Conservation (phyloP, 2,888 invertebrate genomes). For the Stramonita haemastoma region DNA sequence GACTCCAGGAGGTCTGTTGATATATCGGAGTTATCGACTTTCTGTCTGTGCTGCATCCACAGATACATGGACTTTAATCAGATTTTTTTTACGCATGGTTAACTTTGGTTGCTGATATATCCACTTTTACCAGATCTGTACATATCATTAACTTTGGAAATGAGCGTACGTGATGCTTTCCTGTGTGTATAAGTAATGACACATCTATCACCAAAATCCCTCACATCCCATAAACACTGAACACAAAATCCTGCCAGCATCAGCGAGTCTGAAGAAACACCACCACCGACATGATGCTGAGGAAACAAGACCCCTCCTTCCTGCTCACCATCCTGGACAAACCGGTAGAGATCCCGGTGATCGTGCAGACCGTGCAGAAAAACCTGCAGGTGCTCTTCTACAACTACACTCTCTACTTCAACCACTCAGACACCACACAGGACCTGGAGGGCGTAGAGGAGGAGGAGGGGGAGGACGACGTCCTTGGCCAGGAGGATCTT, state of each 20-base stretch:
- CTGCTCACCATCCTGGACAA: neutral
- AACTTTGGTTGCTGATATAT: too few relatives aligned
- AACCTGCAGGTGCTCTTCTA: neutral
- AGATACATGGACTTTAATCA: too few relatives aligned
- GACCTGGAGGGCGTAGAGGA: too few relatives aligned
- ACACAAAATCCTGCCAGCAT: neutral
- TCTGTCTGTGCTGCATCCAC: too few relatives aligned
- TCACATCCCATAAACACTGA: neutral
- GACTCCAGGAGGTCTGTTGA: too few relatives aligned
- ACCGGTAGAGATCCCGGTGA: neutral
- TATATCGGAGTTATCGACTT: too few relatives aligned
- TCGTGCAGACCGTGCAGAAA: constrained; percentile 21
- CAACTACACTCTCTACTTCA: constrained; percentile 22
- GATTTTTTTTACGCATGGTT: too few relatives aligned
- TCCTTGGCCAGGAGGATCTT: neutral
- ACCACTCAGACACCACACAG: neutral
- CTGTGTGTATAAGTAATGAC: too few relatives aligned
- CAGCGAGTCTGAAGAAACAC: neutral
- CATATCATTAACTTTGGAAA: too few relatives aligned
- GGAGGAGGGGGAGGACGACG: too few relatives aligned
- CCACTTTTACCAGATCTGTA: too few relatives aligned
- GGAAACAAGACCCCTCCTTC: neutral
- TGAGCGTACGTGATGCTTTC: too few relatives aligned
- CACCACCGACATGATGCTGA: neutral
- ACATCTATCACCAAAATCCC: neutral